phyloP scores from a whole-genome alignment of 2,797 vertebrate genomes.

The Parambassis ranga region DNA sequence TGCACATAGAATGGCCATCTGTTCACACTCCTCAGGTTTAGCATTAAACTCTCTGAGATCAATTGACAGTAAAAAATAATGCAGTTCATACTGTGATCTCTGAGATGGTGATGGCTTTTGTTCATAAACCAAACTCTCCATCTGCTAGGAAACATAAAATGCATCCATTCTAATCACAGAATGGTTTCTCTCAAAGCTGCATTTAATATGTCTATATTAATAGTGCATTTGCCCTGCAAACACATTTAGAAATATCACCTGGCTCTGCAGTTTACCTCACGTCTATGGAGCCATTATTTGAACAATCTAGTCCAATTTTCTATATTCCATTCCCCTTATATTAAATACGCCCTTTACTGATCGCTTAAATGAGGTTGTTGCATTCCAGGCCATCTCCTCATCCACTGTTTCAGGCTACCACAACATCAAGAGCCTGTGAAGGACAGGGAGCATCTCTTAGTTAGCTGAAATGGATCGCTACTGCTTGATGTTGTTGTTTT shows the following conservation, averaged over 20 bases:
- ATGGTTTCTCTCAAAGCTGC: too few relatives aligned
- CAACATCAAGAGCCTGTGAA: conserved; percentile 11
- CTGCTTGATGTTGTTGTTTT: conserved; percentile 36
- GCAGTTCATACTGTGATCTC: not conserved
- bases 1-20: conserved; percentile 49
- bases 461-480: conserved; percentile 51
- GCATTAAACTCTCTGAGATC: conserved; percentile 30
- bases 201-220: too few relatives aligned
- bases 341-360: too few relatives aligned
- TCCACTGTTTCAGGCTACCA: not conserved
- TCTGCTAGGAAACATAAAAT: too few relatives aligned
- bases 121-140: too few relatives aligned
- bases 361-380: conserved; percentile 13
- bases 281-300: not conserved
- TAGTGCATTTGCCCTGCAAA: too few relatives aligned
- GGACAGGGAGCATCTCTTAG: conserved; percentile 24
- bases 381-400: not conserved
- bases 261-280: not conserved
- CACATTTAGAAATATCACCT: not conserved
- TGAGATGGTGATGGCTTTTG: not conserved
- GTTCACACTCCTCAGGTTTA: conserved; percentile 45
- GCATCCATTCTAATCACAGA: too few relatives aligned
- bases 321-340: too few relatives aligned
- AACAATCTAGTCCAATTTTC: too few relatives aligned
- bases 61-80: conserved; percentile 16